phyloP scores from a whole-genome alignment of 2,888 invertebrate species.

The Drepana falcataria region DNA sequence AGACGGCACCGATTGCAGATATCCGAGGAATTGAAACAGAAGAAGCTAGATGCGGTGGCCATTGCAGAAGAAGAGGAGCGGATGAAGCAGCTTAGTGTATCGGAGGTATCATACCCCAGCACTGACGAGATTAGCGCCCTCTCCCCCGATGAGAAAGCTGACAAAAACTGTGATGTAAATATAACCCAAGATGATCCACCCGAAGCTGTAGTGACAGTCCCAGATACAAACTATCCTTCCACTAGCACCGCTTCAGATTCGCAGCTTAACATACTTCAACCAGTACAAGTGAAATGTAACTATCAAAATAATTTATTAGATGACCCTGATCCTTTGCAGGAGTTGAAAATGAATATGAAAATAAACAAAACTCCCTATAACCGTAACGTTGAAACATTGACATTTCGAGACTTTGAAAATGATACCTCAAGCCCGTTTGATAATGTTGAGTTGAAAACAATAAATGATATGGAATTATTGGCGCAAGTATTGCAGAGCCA shows the following conservation, averaged over 20 bases:
- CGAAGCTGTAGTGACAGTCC: slow-evolving; percentile 25
- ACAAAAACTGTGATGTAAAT: slow-evolving; percentile 52
- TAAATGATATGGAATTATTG: slow-evolving; percentile 94
- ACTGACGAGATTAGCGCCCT: slow-evolving; percentile 78
- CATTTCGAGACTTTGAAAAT: slow-evolving; percentile 91
- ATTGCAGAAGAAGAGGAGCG: slow-evolving; percentile 71
- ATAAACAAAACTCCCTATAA: slow-evolving; percentile 49
- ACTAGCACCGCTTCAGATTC: slow-evolving; percentile 40
- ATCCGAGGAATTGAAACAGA: slow-evolving; percentile 77
- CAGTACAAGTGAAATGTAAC: slow-evolving; percentile 60
- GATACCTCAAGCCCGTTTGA: slow-evolving; percentile 96
- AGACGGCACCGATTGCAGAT: slow-evolving; percentile 80
- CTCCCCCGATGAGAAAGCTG: slow-evolving; percentile 71
- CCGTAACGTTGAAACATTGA: slow-evolving; percentile 62
- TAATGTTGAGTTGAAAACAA: slow-evolving; percentile 93
- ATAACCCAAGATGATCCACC: slow-evolving; percentile 38
- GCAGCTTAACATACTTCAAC: slow-evolving; percentile 61
- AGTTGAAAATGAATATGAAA: slow-evolving; percentile 53
- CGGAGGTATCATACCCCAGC: slow-evolving; percentile 80
- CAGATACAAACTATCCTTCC: slow-evolving; percentile 34
- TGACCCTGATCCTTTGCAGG: slow-evolving; percentile 66
- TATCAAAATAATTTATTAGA: slow-evolving; percentile 59
- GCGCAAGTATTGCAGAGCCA: slow-evolving; percentile 85
- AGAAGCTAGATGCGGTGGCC: slow-evolving; percentile 72
- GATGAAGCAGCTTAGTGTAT: slow-evolving; percentile 76